Evolutionary conservation across 2,113 vertebrate genomes (phyloP), one percentile per base, ranked within the genome.

Genomic region (Lethenteron reissneri): DNA sequence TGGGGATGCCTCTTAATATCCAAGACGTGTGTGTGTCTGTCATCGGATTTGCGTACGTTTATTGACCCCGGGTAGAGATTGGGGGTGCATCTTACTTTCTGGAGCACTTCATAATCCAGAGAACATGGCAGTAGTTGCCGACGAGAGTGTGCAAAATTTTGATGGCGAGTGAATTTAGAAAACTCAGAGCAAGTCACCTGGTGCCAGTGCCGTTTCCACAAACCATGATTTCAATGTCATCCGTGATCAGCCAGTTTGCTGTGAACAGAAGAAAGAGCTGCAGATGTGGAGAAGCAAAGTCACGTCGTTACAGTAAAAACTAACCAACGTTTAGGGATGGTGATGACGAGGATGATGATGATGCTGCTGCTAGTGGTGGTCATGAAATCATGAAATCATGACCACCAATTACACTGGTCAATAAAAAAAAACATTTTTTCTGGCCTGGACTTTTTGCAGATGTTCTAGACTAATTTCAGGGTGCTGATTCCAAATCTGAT

Each of bases 201-300:
- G 73, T 73, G 58, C 73, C 69, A 57, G 57, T 73, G 62, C 64
- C 69, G 57, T 73, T 73, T 73, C 73, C 73, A 64, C 73, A 73
- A 56, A 73, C 73, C 68, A 71, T 71, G 11, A 56, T 62, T 10
- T 73, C 73, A 13, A 73, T 12, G 56, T 73, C 73, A 57, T 71
- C 57, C 21, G 12, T 57, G 17, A 73, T 70, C 12, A 73, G 70
- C 73, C 73, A 73, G 70, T 73, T 58, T 56, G 73, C 73, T 73
- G 70, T 17, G 71, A 60, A 73, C 57, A 11, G 56, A 73, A 4
- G 25, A 9, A 68, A 21, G 56, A 25, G 64, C 11, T 56, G 9
- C 70, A 56, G 25, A 72, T 21, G 15, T 57, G 14, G 60, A 21
- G 57, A 21, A 72, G 4, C 57, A 56, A 21, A 15, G 15, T 14